phyloP scores from a whole-genome alignment of 2,797 vertebrate species.

The Anguilla megastoma region DNA sequence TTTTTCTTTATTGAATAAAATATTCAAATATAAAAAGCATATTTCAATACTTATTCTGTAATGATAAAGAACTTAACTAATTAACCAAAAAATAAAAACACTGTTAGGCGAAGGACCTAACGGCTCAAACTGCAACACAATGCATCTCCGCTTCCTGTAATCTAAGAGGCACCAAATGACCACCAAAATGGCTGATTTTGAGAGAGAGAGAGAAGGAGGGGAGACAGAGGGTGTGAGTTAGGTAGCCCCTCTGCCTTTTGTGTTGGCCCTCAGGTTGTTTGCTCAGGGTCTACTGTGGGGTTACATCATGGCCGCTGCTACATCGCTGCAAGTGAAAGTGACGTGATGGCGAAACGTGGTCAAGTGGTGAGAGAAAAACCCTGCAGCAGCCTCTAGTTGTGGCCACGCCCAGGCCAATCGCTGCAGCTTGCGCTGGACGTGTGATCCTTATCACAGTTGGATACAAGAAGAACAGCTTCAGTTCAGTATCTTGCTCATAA shows the following conservation, averaged over 20 bases:
- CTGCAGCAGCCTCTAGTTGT: neutral
- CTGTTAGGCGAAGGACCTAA: no score
- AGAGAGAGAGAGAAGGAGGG: neutral
- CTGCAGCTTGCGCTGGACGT: no score
- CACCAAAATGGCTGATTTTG: neutral
- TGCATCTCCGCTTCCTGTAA: no score
- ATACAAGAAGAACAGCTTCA: no score
- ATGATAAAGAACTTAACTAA: no score
- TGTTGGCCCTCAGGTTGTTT: constrained; percentile 57
- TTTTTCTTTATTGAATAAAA: no score
- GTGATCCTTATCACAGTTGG: no score
- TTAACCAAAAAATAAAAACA: no score
- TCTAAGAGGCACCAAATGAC: neutral
- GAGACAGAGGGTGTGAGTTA: neutral
- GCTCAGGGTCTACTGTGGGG: constrained; percentile 54
- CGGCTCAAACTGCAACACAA: no score
- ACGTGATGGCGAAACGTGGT: constrained; percentile 67
- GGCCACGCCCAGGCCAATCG: neutral
- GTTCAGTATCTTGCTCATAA: no score
- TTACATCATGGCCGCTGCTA: constrained; percentile 69
- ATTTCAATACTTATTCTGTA: no score
- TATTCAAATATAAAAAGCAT: no score
- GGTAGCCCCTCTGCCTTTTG: neutral
- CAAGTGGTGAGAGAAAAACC: constrained; percentile 56
- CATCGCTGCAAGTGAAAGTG: constrained; percentile 66